Evolutionary conservation across 2,888 invertebrate genomes (phyloP), one percentile per base, ranked within the genome.

Genomic region (Athripsodes cinereus): DNA sequence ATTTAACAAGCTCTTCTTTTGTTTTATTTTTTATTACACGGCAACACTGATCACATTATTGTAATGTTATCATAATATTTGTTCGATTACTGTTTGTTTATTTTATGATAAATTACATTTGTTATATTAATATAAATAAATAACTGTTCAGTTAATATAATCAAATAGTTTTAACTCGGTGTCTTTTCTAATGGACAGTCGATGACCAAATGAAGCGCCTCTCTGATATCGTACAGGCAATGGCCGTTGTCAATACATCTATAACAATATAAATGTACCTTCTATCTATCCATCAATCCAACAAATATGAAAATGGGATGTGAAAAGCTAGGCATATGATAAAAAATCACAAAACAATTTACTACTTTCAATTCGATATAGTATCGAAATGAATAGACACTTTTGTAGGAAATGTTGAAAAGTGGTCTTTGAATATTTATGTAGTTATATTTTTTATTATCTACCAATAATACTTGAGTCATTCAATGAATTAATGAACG

Each of bases 391-490:
- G 16, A n/a, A 10, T 48, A 49, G 50, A 46, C 49, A 22, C 26
- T 26, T 26, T 22, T 52, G 52, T 6, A 18, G 19, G 16, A 21
- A 34, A 31, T 10, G 20, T 10, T 48, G 56, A 49, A 46, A 53
- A 22, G 22, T 47, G 11, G 34, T 2, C 31, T 6, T 52, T 47
- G 2, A 31, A 64, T 57, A 70, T 67, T 65, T 70, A 71, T 64
- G 69, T n/a, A n/a, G n/a, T n/a, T n/a, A n/a, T n/a, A n/a, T n/a
- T n/a, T n/a, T n/a, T n/a, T n/a, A n/a, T n/a, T n/a, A n/a, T n/a
- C n/a, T n/a, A n/a, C 26, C 26, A 26, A 26, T 3, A 6, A 26
- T 26, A 10, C 10, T 6, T 26, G 10, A 26, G 10, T 26, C 26
- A 26, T 26, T 26, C 26, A 10, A 10, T 26, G 26, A 26, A 26